Base-by-base conservation (phyloP, 1,140 invertebrate species). In the Plectrocnemia conspersa region DNA sequence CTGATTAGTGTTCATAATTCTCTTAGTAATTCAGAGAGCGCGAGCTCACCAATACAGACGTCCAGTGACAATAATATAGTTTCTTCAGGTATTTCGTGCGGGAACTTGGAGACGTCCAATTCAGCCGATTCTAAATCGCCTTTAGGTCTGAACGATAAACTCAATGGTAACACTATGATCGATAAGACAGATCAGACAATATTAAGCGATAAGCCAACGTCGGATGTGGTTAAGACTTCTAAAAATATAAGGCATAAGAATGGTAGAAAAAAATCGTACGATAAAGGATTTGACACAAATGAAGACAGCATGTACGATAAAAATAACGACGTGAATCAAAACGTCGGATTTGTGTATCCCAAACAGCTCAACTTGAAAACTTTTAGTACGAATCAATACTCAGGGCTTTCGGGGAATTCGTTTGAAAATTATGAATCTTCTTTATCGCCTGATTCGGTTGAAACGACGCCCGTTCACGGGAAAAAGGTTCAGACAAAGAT, bases 381-480 rank as follows among this genome's bases (percentile, higher is more conserved):
- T 10, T 58, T 58, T 35, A 35, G 33, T 25, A 46, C 50, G n/a
- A 49, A 42, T 41, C 56, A 58, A 48, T 58, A 58, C 36, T 35
- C 27, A 9, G 56, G 56, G 7, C 35, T 58, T 3, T 32, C 50
- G 1, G 38, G 13, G 22, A 57, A 57, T 18, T 49, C 33, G 19
- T 46, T 57, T 11, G 40, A 57, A 15, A 54, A 54, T 45, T 45
- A 36, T 22, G 56, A 54, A 13, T 53, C 49, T 15, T 40, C 45
- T 2, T 10, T 40, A 15, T 52, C 56, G 29, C 50, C 56, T 15
- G 52, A 59, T 38, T 54, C 52, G 3, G 52, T 67, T 24, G 64
- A 59, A 44, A 71, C 71, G 42, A 74, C 72, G 56, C 72, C 72
- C 2, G 71, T 74, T 47, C 72, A 74, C 62, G 54, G 64, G 32